Base-by-base conservation (phyloP, 2,888 invertebrate genomes). In the Caenorhabditis virilis region DNA sequence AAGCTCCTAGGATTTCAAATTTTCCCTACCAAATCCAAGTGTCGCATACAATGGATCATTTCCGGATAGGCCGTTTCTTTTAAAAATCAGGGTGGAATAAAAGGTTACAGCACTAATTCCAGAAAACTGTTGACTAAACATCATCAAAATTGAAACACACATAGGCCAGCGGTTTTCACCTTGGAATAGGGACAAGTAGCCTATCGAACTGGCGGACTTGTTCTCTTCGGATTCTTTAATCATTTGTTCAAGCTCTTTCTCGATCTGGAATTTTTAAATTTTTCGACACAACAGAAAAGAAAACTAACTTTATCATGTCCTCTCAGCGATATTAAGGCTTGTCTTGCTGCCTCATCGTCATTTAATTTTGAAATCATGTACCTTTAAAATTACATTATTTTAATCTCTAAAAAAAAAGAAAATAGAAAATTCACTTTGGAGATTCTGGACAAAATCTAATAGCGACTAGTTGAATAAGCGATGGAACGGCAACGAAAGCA, bases 71-170 rank as follows among this genome's bases (percentile, higher is more conserved):
- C 89, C 88, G 4, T 91, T 91, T 76, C 78, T 87, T 65, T 83
- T 83, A 85, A 93, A 93, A 72, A 93, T 92, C 49, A 87, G 86
- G 0, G 91, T 91, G 0, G 91, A 92, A 86, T 89, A 92, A 87
- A 75, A 75, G 53, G 73, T 75, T 46, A 73, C 70, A 2, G 63
- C 72, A 55, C 76, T 77, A 65, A 79, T 79, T 22, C 70, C 93
- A 13, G 91, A 91, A 33, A 93, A 85, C 85, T 93, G 93, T 83
- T 93, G 93, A 0, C 91, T 90, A 1, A 92, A 83, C 91, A 92
- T 92, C 79, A 93, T 88, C 77, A 90, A 88, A 26, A 90, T 85
- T 15, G 91, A 88, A 67, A 93, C 91, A 45, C 89, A 84, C 9
- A 93, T 86, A 0, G 93, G 92, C 78, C 89, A 90, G 0, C 91